These are phyloP conservation scores for Amblyopsis rosae DNA, from an alignment of 2,113 vertebrate species.

Conservation along the genomic window DNA sequence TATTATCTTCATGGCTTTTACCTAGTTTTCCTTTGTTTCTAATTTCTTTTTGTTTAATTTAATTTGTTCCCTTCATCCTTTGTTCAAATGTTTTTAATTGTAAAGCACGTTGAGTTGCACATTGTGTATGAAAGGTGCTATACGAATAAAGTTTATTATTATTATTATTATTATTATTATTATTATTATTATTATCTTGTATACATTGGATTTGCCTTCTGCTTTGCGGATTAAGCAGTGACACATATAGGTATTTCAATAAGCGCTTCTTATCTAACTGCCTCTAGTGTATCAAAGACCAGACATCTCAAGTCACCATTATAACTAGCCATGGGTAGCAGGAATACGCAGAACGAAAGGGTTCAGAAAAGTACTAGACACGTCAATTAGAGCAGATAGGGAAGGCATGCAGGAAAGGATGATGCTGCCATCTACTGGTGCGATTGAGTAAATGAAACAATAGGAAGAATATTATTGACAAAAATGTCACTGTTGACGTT, in stretches of 20 bases:
- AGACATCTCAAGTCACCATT: not conserved
- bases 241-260: conserved; percentile 11
- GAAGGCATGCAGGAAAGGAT: conserved; percentile 15
- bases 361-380: not conserved
- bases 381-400: not conserved
- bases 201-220: conserved; percentile 25
- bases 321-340: not conserved
- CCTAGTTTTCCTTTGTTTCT: no score
- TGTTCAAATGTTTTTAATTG: no score
- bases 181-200: conserved; percentile 6
- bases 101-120: no score
- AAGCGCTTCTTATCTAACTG: conserved; percentile 17
- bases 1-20: no score
- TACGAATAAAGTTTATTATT: no score
- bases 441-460: conserved; percentile 20
- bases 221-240: conserved; percentile 23
- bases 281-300: not conserved
- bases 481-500: conserved; percentile 16
- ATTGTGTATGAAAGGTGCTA: no score
- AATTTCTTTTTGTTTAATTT: no score
- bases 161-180: no score
- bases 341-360: conserved; percentile 1
- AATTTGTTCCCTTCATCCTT: no score
- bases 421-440: conserved; percentile 73
- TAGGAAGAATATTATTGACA: not conserved